Conservation (phyloP, 2,113 vertebrate species). For the Galbula dea region DNA sequence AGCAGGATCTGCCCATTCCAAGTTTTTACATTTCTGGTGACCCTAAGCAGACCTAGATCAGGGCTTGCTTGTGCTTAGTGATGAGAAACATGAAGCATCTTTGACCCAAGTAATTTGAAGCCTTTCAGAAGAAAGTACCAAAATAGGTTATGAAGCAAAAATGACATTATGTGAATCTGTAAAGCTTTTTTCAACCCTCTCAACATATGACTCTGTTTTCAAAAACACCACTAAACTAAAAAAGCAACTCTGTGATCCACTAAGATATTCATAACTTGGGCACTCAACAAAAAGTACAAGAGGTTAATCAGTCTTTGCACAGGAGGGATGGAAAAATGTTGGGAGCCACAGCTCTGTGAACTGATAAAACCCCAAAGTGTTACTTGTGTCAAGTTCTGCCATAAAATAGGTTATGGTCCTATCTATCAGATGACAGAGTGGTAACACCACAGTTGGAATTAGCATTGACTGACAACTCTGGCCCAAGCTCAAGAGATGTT, state of each 20-base stretch:
- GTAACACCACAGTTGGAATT: background rate
- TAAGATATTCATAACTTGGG: background rate
- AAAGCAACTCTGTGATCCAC: background rate
- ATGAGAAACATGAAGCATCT: background rate
- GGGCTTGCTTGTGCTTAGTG: background rate
- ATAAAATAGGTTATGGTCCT: background rate
- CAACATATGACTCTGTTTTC: background rate
- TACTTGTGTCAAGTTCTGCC: background rate
- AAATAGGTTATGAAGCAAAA: background rate
- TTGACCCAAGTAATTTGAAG: background rate
- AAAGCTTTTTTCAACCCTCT: background rate
- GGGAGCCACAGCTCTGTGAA: background rate
- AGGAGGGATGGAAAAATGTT: background rate
- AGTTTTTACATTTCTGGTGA: background rate
- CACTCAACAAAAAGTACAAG: background rate
- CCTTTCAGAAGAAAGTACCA: background rate
- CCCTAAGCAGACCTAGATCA: background rate
- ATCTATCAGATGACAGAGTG: background rate
- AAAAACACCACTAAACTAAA: background rate
- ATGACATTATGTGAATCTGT: background rate
- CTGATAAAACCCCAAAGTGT: background rate
- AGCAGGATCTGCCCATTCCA: background rate
- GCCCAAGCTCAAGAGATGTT: background rate
- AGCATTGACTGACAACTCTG: slow-evolving; percentile 35
- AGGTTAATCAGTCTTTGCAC: background rate